These are phyloP conservation scores for Dryas iulia DNA, from an alignment of 1,140 invertebrate genomes.

Conservation along the genomic window DNA sequence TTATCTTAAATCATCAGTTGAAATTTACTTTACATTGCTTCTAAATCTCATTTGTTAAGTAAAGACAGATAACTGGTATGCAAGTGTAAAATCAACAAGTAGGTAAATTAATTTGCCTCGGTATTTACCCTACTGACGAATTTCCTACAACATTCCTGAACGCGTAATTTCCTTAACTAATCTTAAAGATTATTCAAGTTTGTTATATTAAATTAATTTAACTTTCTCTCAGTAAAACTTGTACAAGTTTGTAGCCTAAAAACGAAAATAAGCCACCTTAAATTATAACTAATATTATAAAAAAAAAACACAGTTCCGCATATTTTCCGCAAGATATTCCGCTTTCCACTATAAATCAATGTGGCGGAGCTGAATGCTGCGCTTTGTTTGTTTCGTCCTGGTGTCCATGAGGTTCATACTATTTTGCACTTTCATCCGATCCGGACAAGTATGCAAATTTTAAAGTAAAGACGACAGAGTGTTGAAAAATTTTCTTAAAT, in stretches of 20 bases:
- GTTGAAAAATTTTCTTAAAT: no score
- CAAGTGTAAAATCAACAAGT: background rate
- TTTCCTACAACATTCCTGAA: conserved; percentile 2
- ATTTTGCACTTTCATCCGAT: no score
- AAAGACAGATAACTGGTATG: background rate
- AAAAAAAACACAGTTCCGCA: no score
- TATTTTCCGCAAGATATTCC: no score
- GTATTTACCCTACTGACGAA: background rate
- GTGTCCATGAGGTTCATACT: no score
- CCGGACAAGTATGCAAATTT: no score
- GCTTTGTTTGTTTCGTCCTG: no score
- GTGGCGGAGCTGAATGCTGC: no score
- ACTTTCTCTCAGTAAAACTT: background rate
- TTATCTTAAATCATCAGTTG: background rate
- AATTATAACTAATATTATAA: no score
- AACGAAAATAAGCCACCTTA: no score
- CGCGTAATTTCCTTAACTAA: conserved; percentile 12
- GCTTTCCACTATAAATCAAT: no score
- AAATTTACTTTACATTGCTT: background rate
- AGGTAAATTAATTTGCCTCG: background rate
- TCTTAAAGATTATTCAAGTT: conserved; percentile 16
- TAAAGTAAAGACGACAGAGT: no score
- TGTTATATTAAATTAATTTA: conserved; percentile 25
- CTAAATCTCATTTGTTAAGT: background rate
- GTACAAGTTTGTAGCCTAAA: background rate